Evolutionary conservation across 2,797 vertebrate species (phyloP), one percentile per base, ranked within the genome.

Genomic region (Clarias platycephalus): DNA sequence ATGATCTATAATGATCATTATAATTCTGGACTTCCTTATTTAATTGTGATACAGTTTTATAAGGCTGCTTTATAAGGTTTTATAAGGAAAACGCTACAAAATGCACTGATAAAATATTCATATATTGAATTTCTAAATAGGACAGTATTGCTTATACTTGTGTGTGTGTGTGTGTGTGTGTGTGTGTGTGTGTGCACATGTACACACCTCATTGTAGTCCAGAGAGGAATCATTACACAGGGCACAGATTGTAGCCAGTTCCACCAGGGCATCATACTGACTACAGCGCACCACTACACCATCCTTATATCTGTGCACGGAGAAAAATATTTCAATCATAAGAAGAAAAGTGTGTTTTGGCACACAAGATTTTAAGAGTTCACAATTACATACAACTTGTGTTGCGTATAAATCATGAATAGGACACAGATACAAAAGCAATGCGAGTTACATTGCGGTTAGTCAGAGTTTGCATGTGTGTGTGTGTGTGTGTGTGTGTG

Each of bases 181-280:
- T 60, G 15, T 20, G 37, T 63, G 13, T 28, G 20, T 71, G 31
- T 78, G 28, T 66, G n/a, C 24, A 10, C 18, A 0, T 55, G 40
- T 34, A 82, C 79, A 77, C 63, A 95, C 95, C 92, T 95, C 95
- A 4, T 93, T 95, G 90, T 90, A 96, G 88, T 95, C 95, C 67
- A 96, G 91, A 0, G 95, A 95, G 71, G 95, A 95, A 90, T 95
- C 95, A 72, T 96, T 96, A 88, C 95, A 96, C 72, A 96, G 89
- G 0, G 95, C 94, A 85, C 95, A 95, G 89, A 95, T 94, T 82
- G 93, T 91, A 37, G 95, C 94, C 90, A 95, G 80, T 90, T 95
- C 94, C 88, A 95, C 94, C 88, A 95, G 86, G 22, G 93, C 92
- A 75, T 96, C 94, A 60, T 94, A 95, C 86, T 92, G 92, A 83